A percentile compares a stretch with the other conserved stretches of the same genome.
Evolutionary conservation across 2,888 invertebrate species (phyloP).

Genomic region (Megalurothrips usitatus): DNA sequence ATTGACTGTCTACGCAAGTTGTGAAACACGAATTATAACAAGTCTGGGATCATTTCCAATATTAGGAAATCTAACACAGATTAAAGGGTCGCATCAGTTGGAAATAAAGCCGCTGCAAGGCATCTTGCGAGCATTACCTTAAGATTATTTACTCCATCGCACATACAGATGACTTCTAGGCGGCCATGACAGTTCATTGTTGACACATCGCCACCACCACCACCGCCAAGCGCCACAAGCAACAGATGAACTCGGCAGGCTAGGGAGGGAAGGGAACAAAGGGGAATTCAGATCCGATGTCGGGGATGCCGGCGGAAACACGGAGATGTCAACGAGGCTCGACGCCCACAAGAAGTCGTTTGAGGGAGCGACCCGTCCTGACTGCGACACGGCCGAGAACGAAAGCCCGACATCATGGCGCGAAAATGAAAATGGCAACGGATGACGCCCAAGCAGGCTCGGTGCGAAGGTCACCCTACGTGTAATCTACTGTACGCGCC

Average conservation of each 20-base stretch:
- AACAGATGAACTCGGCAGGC: conserved; percentile 7
- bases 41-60: too few species aligned
- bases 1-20: conserved; percentile 9
- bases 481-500: not conserved
- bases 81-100: not conserved
- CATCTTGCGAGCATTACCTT: not conserved
- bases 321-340: not conserved
- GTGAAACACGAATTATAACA: not conserved
- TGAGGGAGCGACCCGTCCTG: not conserved
- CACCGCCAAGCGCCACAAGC: not conserved
- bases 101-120: not conserved
- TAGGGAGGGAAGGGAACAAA: not conserved
- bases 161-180: conserved; percentile 39
- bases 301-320: not conserved
- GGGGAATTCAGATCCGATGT: not conserved
- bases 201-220: conserved; percentile 33
- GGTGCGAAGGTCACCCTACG: not conserved
- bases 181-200: conserved; percentile 41
- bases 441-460: not conserved
- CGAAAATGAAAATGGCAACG: not conserved
- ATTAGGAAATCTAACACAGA: too few species aligned
- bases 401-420: not conserved
- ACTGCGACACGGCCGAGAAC: not conserved
- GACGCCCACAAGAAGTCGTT: not conserved
- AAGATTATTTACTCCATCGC: conserved; percentile 27